A percentile compares a stretch with the other conserved stretches of the same genome.
phyloP scores from a whole-genome alignment of 1,140 invertebrate species.

The Eubasilissa regina region DNA sequence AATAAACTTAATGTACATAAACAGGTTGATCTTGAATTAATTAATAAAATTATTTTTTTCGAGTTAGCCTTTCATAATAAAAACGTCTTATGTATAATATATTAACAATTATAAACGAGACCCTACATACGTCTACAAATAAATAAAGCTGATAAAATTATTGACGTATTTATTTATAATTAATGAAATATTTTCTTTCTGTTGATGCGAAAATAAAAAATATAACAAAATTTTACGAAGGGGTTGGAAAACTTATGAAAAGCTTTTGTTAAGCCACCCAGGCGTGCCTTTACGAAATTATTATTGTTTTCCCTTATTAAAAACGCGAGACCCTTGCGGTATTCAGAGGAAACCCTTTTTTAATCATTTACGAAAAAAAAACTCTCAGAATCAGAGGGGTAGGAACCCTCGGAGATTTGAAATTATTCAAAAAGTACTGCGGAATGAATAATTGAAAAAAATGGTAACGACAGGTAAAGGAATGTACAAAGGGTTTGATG shows the following conservation, averaged over 20 bases:
- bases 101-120: too few relatives aligned
- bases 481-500: background rate
- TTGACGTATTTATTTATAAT: too few relatives aligned
- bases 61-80: too few relatives aligned
- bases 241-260: constrained; percentile 12
- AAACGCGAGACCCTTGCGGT: constrained; percentile 30
- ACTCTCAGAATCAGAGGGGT: constrained; percentile 29
- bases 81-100: too few relatives aligned
- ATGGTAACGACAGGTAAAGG: constrained; percentile 39
- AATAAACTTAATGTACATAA: too few relatives aligned
- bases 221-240: background rate
- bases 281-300: background rate
- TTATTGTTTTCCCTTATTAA: constrained; percentile 33
- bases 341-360: constrained; percentile 13
- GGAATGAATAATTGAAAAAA: constrained; percentile 39
- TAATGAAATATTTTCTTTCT: too few relatives aligned
- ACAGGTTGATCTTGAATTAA: too few relatives aligned
- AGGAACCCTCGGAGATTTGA: constrained; percentile 15
- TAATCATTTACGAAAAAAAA: constrained; percentile 16
- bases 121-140: too few relatives aligned
- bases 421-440: constrained; percentile 9
- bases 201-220: too few relatives aligned
- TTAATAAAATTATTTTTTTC: too few relatives aligned
- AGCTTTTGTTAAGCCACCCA: background rate
- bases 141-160: too few relatives aligned